Conservation (phyloP, 2,797 vertebrate species). For the Gallinago stenura region DNA sequence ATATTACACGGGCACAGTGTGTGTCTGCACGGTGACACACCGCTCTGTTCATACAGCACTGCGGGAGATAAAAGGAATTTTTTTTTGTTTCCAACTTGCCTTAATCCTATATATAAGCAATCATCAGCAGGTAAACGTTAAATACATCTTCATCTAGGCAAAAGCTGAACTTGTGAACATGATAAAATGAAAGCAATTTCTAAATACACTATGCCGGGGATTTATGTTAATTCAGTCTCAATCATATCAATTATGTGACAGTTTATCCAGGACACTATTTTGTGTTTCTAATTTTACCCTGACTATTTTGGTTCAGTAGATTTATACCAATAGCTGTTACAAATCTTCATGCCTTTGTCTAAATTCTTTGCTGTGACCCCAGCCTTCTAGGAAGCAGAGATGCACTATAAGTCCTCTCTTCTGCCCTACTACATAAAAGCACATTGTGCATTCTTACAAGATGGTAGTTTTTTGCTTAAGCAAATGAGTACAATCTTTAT, state of each 20-base stretch:
- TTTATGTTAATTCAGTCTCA: neutral
- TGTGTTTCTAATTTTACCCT: neutral
- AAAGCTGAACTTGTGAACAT: neutral
- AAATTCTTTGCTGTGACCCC: neutral
- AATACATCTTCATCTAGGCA: neutral
- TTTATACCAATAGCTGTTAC: neutral
- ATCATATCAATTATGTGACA: neutral
- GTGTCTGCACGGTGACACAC: neutral
- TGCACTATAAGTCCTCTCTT: neutral
- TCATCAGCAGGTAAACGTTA: neutral
- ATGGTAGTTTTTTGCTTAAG: neutral
- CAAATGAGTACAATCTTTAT: neutral
- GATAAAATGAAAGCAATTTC: slow-evolving; percentile 21
- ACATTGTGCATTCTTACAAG: neutral
- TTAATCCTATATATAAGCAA: neutral
- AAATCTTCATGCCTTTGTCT: neutral
- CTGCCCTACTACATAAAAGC: neutral
- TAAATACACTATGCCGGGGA: neutral
- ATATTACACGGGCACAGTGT: neutral
- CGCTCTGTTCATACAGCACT: neutral
- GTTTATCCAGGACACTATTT: neutral
- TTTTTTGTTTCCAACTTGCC: neutral
- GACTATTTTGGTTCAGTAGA: neutral
- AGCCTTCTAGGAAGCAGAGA: neutral
- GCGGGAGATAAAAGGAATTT: neutral